Conservation (phyloP, 2,113 vertebrate genomes). For the Dinomys branickii region DNA sequence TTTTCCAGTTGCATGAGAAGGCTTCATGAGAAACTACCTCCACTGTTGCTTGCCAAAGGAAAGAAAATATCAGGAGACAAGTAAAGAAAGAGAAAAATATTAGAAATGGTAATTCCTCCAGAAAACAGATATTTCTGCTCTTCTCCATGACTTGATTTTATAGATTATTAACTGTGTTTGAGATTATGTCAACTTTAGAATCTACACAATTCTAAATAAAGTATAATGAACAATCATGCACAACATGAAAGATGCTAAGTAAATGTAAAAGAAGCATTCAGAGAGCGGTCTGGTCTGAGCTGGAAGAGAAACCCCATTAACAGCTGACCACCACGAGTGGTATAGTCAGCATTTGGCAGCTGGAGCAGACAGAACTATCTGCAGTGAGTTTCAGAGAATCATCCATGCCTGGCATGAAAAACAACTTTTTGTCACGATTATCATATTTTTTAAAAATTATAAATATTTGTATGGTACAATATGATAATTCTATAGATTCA, state of each 20-base stretch:
- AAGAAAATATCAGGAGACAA: too few species aligned
- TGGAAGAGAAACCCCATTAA: neutral
- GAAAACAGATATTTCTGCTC: neutral
- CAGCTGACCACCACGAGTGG: neutral
- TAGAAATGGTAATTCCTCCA: neutral
- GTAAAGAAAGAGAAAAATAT: neutral
- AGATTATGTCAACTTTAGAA: conserved; percentile 27
- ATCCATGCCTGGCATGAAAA: neutral
- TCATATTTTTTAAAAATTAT: neutral
- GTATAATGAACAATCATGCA: neutral
- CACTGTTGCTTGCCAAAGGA: neutral
- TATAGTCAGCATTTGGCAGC: neutral
- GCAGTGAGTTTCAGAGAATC: neutral
- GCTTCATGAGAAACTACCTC: conserved; percentile 26
- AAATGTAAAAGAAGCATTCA: neutral
- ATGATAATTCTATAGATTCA: neutral
- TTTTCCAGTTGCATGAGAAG: conserved; percentile 44
- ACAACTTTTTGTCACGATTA: neutral
- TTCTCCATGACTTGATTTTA: conserved; percentile 1
- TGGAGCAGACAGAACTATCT: neutral
- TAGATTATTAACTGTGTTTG: neutral
- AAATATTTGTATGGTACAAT: neutral
- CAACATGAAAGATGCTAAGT: neutral
- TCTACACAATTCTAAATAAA: conserved; percentile 28
- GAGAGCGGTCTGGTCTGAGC: neutral